Conservation (phyloP, 2,113 vertebrate genomes). For the Epinephelus moara region DNA sequence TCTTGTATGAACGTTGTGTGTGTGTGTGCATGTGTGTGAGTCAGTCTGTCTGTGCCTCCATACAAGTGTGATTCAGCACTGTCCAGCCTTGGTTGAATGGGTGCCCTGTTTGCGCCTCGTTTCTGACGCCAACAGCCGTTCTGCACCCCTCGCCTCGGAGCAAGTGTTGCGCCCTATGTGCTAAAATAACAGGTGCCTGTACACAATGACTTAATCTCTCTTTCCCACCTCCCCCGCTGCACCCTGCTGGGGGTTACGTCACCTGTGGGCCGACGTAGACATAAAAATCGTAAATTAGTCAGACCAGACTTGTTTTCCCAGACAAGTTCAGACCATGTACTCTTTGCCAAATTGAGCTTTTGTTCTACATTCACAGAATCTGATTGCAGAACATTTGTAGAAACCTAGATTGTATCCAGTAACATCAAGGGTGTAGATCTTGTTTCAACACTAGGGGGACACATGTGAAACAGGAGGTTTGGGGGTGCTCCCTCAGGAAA, state of each 20-base stretch:
- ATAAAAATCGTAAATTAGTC: constrained; percentile 33
- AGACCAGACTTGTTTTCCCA: constrained; percentile 11
- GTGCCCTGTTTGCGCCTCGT: constrained; percentile 65
- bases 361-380: not conserved
- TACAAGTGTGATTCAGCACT: constrained; percentile 71
- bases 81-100: constrained; percentile 69
- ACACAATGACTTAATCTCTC: constrained; percentile 62
- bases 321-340: not conserved
- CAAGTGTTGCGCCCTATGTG: constrained; percentile 79
- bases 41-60: constrained; percentile 57
- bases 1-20: constrained; percentile 53
- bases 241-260: constrained; percentile 59
- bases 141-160: constrained; percentile 63
- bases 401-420: not conserved
- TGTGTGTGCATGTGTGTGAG: constrained; percentile 51
- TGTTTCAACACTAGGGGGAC: too few relatives aligned
- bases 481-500: too few relatives aligned
- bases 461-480: too few relatives aligned
- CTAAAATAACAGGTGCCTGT: constrained; percentile 82
- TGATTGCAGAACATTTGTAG: not conserved
- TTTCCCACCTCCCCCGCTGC: constrained; percentile 37
- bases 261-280: constrained; percentile 53
- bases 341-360: not conserved
- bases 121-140: constrained; percentile 74
- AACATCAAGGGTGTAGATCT: too few relatives aligned